phyloP scores from a whole-genome alignment of 2,888 invertebrate species.

The Scaptomyza polygonia region DNA sequence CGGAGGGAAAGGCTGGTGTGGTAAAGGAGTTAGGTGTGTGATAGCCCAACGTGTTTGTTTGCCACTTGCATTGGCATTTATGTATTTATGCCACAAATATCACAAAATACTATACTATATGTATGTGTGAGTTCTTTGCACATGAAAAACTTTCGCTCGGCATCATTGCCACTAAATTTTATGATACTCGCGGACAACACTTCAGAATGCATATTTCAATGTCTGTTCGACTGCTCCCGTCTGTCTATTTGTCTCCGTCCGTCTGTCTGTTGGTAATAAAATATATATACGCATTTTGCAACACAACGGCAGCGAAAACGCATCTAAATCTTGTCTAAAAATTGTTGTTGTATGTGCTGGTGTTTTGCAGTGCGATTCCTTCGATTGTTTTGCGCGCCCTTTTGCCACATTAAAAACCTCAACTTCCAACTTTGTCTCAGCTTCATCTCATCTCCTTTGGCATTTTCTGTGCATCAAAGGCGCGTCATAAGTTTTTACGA shows the following conservation, averaged over 20 bases:
- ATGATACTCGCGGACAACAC: conserved; percentile 67
- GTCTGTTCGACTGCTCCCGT: conserved; percentile 31
- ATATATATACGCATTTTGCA: conserved; percentile 65
- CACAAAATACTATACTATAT: conserved; percentile 44
- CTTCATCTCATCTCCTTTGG: conserved; percentile 55
- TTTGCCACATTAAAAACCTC: conserved; percentile 70
- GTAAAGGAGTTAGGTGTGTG: background rate
- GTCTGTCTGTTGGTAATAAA: conserved; percentile 61
- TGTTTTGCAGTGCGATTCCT: conserved; percentile 43
- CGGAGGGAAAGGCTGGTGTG: background rate
- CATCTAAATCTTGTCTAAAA: conserved; percentile 75
- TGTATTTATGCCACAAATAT: conserved; percentile 47
- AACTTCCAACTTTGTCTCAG: conserved; percentile 25
- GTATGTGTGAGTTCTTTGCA: conserved; percentile 18
- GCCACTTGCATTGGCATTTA: conserved; percentile 39
- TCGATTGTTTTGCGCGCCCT: conserved; percentile 70
- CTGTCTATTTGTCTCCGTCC: conserved; percentile 1
- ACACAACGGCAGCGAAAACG: conserved; percentile 41
- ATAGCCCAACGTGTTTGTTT: conserved; percentile 10
- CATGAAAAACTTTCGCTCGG: conserved; percentile 61
- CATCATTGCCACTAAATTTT: conserved; percentile 44
- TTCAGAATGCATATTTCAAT: conserved; percentile 73
- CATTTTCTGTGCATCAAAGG: conserved; percentile 63
- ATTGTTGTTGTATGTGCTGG: conserved; percentile 35
- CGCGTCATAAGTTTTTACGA: conserved; percentile 69